Conservation (phyloP, 2,113 vertebrate genomes). For the Cichladusa arquata region DNA sequence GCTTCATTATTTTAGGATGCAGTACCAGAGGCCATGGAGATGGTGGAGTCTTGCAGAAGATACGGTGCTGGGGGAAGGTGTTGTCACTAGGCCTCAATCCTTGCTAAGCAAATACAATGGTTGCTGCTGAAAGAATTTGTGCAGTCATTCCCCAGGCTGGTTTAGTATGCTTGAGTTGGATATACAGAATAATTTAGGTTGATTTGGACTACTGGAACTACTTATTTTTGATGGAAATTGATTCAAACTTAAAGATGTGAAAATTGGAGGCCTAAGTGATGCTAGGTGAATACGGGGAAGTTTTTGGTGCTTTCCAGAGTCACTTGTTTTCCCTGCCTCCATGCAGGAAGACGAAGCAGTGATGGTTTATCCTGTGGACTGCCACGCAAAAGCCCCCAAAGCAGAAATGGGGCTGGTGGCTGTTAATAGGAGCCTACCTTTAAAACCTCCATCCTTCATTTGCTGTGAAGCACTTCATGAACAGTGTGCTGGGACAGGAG, state of each 20-base stretch:
- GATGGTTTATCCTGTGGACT: background rate
- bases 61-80: background rate
- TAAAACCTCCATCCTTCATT: background rate
- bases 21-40: background rate
- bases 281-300: background rate
- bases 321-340: background rate
- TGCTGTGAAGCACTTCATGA: background rate
- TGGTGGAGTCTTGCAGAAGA: background rate
- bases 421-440: background rate
- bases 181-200: background rate
- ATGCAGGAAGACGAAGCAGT: background rate
- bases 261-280: background rate
- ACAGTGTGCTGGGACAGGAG: background rate
- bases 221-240: background rate
- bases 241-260: background rate
- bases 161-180: background rate
- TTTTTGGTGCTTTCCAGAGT: background rate
- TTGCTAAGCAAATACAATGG: rapidly evolving
- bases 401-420: background rate
- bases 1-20: background rate
- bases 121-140: background rate
- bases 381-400: background rate
- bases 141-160: background rate
- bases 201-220: background rate
- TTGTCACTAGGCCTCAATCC: rapidly evolving